Evolutionary conservation across 2,113 vertebrate genomes (phyloP).

Genomic region (Junco hyemalis): DNA sequence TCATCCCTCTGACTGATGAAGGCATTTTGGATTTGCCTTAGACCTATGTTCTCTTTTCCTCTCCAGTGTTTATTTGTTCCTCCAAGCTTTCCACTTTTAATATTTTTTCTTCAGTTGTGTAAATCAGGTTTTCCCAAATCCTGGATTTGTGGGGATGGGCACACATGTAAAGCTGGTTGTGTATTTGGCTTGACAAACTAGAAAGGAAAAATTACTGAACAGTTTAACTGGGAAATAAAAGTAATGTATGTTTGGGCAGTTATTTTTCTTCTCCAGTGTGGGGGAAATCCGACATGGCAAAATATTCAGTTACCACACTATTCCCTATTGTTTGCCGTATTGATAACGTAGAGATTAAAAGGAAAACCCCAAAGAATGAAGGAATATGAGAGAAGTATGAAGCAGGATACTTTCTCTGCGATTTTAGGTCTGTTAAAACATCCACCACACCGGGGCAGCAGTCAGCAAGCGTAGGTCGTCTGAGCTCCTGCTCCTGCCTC

Average conservation of each 20-base stretch:
- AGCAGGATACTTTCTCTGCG: not conserved
- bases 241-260: not conserved
- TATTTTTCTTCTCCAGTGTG: not conserved
- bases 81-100: not conserved
- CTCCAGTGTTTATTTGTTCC: not conserved
- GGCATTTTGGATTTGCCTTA: not conserved
- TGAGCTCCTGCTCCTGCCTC: not conserved
- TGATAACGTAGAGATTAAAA: not conserved
- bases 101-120: not conserved
- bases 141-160: not conserved
- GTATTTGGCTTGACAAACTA: not conserved
- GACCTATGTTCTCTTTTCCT: not conserved
- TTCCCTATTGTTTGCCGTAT: not conserved
- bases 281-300: not conserved
- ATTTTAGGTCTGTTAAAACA: conserved; percentile 34
- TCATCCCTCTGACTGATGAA: not conserved
- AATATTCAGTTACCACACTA: not conserved
- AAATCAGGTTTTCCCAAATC: not conserved
- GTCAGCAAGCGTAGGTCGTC: conserved; percentile 55
- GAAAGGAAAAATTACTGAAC: not conserved
- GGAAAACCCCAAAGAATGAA: not conserved
- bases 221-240: not conserved
- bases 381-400: not conserved
- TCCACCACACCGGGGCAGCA: conserved; percentile 71
- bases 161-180: not conserved